phyloP scores from a whole-genome alignment of 2,888 invertebrate species.

The Ethmia dodecea region DNA sequence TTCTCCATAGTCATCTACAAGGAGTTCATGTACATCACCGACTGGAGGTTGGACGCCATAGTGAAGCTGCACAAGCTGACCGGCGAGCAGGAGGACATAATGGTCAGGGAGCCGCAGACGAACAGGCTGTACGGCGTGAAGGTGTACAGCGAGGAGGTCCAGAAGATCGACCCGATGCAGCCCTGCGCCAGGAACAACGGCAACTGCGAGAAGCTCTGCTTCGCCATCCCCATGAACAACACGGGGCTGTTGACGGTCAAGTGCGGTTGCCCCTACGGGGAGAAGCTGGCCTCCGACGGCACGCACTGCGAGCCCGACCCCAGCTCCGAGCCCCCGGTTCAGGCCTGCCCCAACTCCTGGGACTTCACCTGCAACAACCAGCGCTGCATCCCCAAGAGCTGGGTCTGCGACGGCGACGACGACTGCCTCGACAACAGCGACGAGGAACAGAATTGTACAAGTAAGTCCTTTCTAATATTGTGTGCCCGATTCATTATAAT shows the following conservation, averaged over 20 bases:
- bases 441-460: slow-evolving; percentile 96
- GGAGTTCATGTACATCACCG: slow-evolving; percentile 97
- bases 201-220: slow-evolving; percentile 96
- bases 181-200: slow-evolving; percentile 92
- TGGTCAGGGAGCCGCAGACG: slow-evolving; percentile 92
- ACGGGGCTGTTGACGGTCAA: slow-evolving; percentile 76
- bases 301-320: slow-evolving; percentile 88
- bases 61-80: slow-evolving; percentile 92
- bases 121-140: slow-evolving; percentile 95
- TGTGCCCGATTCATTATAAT: too few species aligned
- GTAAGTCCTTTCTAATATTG: too few species aligned
- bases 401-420: slow-evolving; percentile 98
- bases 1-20: slow-evolving; percentile 94
- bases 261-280: slow-evolving; percentile 97
- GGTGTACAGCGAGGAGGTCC: slow-evolving; percentile 87
- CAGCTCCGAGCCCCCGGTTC: slow-evolving; percentile 89
- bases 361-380: slow-evolving; percentile 97
- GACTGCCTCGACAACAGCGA: slow-evolving; percentile 97
- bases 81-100: slow-evolving; percentile 90
- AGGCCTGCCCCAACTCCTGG: slow-evolving; percentile 93
- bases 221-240: slow-evolving; percentile 86
- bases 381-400: slow-evolving; percentile 93
- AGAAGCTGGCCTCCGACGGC: slow-evolving; percentile 84
- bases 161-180: slow-evolving; percentile 83
- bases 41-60: slow-evolving; percentile 97